Evolutionary conservation across 2,888 invertebrate species (phyloP), one percentile per base, ranked within the genome.

Genomic region (Watsonalla cultraria): DNA sequence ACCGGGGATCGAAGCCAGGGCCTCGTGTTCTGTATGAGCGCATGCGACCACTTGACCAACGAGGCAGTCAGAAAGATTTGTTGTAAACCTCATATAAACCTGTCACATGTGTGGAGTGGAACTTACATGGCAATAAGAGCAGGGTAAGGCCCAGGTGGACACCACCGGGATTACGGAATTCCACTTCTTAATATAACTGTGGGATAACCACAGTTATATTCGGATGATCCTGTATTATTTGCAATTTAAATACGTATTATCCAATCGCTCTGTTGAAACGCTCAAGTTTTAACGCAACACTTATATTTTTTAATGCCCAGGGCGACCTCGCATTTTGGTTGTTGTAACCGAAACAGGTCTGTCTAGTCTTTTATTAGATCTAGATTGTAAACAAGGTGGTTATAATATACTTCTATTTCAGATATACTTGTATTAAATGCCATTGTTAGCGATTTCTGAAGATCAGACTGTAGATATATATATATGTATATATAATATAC

Each of bases 291-390:
- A 37, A 15, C 37, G 49, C 49, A 39, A 39, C 5, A 14, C 35
- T 48, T 48, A 8, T 35, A 7, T 13, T 15, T 49, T 49, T 49
- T 49, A 49, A 42, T 49, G 37, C 14, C 46, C 46, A 13, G 51
- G 46, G 34, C 46, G 55, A 51, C 52, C 55, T 52, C 55, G 50
- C 11, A n/a, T 8, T 11, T 9, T 46, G 15, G 46, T 37, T 37
- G 35, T 37, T 2, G 7, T 5, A 49, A 37, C 37, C 37, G 5
- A 37, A 49, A 49, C 49, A 37, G 48, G 48, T 48, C 13, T 14
- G 14, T 48, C 47, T 48, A 7, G 47, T 35, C 13, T 48, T 37
- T 49, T 49, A 49, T 49, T 49, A 15, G 9, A 49, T 49, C 49
- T 49, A 49, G 49, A 49, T 37, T 37, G 15, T 49, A 37, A 49